phyloP scores from a whole-genome alignment of 2,797 vertebrate species.

The Sebastes steindachneri region DNA sequence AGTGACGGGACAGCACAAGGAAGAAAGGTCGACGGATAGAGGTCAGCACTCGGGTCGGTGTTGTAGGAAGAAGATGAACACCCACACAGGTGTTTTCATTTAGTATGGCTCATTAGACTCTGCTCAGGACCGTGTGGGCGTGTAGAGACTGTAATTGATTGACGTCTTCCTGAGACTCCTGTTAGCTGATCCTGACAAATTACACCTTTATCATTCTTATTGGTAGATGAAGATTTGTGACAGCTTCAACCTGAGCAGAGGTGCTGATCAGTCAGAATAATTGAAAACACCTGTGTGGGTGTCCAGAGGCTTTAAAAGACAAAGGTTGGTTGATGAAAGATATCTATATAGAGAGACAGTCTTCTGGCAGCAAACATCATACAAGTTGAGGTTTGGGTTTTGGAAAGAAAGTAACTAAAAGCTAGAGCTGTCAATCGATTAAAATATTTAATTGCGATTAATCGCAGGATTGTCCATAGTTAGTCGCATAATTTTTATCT shows the following conservation, averaged over 20 bases:
- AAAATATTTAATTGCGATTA: background rate
- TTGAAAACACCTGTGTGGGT: background rate
- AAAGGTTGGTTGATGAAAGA: background rate
- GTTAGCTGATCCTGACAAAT: background rate
- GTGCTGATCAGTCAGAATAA: background rate
- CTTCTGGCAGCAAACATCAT: background rate
- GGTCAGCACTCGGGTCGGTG: background rate
- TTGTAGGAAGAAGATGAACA: background rate
- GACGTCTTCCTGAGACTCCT: background rate
- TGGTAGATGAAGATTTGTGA: background rate
- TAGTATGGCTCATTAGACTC: background rate
- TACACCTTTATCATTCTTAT: background rate
- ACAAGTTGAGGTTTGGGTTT: background rate
- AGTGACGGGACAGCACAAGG: constrained; percentile 16
- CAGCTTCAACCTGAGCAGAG: background rate
- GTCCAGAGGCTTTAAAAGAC: background rate
- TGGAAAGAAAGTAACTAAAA: background rate
- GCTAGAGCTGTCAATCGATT: too few relatives aligned
- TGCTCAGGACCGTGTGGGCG: background rate
- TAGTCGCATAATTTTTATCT: too few relatives aligned
- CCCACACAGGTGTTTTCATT: background rate
- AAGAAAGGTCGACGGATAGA: constrained; percentile 21
- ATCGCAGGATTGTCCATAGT: too few relatives aligned
- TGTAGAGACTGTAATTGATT: background rate
- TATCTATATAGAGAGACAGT: background rate